A percentile compares a stretch with the other conserved stretches of the same genome.
Conservation (phyloP, 2,797 vertebrate species). For the Geotrypetes seraphini region DNA sequence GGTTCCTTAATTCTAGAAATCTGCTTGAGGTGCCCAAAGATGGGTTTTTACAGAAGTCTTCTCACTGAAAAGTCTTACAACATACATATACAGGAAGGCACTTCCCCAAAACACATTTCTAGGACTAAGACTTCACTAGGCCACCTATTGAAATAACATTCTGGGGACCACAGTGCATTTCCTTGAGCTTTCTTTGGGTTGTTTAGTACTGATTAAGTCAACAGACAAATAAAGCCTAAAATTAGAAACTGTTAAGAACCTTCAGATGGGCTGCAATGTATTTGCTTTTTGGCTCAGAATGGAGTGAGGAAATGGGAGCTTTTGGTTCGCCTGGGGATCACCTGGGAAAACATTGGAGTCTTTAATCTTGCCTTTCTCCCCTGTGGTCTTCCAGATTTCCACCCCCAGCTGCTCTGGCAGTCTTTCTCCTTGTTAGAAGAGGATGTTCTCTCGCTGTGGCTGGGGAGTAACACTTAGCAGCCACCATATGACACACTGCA, state of each 20-base stretch:
- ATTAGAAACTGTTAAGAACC: neutral
- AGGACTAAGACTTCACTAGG: too few species aligned
- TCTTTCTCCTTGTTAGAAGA: slow-evolving; percentile 8
- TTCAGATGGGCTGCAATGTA: slow-evolving; percentile 24
- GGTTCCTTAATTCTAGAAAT: too few species aligned
- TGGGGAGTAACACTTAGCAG: slow-evolving; percentile 12
- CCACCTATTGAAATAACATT: too few species aligned
- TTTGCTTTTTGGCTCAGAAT: slow-evolving; percentile 31
- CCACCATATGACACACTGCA: slow-evolving; percentile 13
- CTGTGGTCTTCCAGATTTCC: slow-evolving; percentile 6
- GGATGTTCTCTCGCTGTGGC: neutral
- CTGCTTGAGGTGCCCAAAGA: too few species aligned
- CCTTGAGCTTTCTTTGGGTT: slow-evolving; percentile 28
- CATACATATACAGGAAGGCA: too few species aligned
- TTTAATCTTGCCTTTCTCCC: slow-evolving; percentile 25
- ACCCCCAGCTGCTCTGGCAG: slow-evolving; percentile 21
- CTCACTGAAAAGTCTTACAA: too few species aligned
- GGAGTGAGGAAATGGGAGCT: slow-evolving; percentile 20
- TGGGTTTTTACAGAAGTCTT: too few species aligned
- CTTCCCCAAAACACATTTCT: too few species aligned
- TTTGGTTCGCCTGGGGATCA: slow-evolving; percentile 36
- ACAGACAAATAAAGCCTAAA: slow-evolving; percentile 16
- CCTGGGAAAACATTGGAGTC: slow-evolving; percentile 40
- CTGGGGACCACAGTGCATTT: too few species aligned
- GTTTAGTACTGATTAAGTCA: slow-evolving; percentile 9